Conservation (phyloP, 1,140 invertebrate genomes). For the Diabrotica undecimpunctata region DNA sequence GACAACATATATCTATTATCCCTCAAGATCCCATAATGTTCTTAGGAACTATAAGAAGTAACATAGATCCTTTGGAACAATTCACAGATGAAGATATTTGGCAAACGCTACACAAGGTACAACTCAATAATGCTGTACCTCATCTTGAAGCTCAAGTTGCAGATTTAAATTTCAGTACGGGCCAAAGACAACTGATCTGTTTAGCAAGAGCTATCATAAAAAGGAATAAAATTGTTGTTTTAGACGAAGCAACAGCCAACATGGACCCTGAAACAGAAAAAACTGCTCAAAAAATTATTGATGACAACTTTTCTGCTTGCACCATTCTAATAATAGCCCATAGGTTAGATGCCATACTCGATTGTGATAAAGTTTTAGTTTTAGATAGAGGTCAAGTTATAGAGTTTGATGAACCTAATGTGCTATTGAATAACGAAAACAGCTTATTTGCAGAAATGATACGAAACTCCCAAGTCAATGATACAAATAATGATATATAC, state of each 20-base stretch:
- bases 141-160: slow-evolving; percentile 18
- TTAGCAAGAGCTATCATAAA: slow-evolving; percentile 71
- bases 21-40: slow-evolving; percentile 87
- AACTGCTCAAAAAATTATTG: slow-evolving; percentile 65
- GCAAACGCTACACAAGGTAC: slow-evolving; percentile 41
- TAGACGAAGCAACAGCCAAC: slow-evolving; percentile 74
- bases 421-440: slow-evolving; percentile 58
- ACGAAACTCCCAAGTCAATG: slow-evolving; percentile 45
- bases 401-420: slow-evolving; percentile 70
- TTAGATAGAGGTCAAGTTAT: slow-evolving; percentile 62
- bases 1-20: slow-evolving; percentile 75
- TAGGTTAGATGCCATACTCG: slow-evolving; percentile 77
- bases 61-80: slow-evolving; percentile 26
- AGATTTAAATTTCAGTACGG: slow-evolving; percentile 60
- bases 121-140: slow-evolving; percentile 32
- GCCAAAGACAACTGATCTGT: slow-evolving; percentile 76
- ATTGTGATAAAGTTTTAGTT: slow-evolving; percentile 70
- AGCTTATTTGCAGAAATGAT: slow-evolving; percentile 68
- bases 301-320: slow-evolving; percentile 64
- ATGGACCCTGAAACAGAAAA: slow-evolving; percentile 68
- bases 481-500: too few species aligned
- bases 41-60: slow-evolving; percentile 51
- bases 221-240: slow-evolving; percentile 71
- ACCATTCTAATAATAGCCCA: slow-evolving; percentile 83
- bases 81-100: slow-evolving; percentile 50